These are phyloP conservation scores for Orchesella cincta DNA, from an alignment of 1,140 invertebrate species.

Conservation along the genomic window DNA sequence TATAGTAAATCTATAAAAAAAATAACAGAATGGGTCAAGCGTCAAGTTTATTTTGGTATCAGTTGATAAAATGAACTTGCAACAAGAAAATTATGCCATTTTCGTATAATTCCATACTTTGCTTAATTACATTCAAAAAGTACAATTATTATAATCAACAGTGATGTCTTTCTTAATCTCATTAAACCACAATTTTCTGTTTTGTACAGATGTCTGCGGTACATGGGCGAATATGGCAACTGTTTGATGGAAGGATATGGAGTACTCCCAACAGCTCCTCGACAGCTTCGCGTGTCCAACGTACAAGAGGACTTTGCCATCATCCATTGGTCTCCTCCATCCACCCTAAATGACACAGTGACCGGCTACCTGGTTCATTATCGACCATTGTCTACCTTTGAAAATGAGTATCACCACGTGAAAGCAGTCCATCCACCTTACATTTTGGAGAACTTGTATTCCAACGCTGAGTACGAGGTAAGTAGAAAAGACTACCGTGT, in stretches of 20 bases:
- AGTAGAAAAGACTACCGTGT: too few species aligned
- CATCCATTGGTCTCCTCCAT: constrained; percentile 74
- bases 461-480: constrained; percentile 75
- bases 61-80: too few species aligned
- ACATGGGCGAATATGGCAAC: constrained; percentile 75
- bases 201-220: constrained; percentile 69
- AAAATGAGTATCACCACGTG: constrained; percentile 60
- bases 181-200: constrained; percentile 1
- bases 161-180: not conserved
- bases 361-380: constrained; percentile 70
- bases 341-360: constrained; percentile 69
- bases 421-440: constrained; percentile 64
- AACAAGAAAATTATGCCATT: too few species aligned
- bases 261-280: constrained; percentile 72
- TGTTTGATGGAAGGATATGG: constrained; percentile 80
- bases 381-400: constrained; percentile 59
- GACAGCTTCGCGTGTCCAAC: constrained; percentile 67
- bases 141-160: not conserved
- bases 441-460: constrained; percentile 71
- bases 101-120: too few species aligned
- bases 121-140: too few species aligned
- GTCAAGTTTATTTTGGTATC: too few species aligned
- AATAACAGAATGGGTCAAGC: too few species aligned
- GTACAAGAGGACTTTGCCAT: constrained; percentile 74
- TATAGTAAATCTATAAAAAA: too few species aligned